Evolutionary conservation across 1,140 invertebrate species (phyloP).

Genomic region (Fopius arisanus): DNA sequence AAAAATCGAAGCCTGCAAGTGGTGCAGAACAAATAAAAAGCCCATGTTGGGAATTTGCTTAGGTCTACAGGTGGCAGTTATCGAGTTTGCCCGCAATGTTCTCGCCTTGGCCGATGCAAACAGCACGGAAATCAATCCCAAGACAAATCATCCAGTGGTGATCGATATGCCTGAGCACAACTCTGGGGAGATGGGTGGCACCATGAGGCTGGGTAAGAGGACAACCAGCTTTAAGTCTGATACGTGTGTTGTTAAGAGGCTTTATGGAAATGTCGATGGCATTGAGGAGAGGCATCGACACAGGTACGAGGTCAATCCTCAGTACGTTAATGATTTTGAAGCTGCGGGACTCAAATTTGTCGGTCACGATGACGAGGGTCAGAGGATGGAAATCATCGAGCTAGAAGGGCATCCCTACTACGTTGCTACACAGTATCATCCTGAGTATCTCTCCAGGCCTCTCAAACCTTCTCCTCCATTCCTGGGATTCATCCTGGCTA

Average conservation of each 20-base stretch:
- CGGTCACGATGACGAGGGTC: conserved; percentile 75
- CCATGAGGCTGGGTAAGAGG: conserved; percentile 95
- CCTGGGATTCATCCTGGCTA: conserved; percentile 90
- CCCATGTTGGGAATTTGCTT: conserved; percentile 97
- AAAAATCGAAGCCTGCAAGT: conserved; percentile 92
- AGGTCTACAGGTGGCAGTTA: conserved; percentile 95
- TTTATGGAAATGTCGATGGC: conserved; percentile 83
- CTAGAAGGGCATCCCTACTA: conserved; percentile 87
- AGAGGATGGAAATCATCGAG: conserved; percentile 87
- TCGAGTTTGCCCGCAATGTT: conserved; percentile 95
- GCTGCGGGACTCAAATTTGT: conserved; percentile 89
- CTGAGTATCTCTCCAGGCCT: conserved; percentile 95
- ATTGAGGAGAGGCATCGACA: conserved; percentile 98
- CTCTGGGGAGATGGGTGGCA: conserved; percentile 91
- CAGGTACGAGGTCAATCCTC: conserved; percentile 94
- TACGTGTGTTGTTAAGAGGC: conserved; percentile 71
- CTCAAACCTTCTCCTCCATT: conserved; percentile 95
- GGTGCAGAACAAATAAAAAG: conserved; percentile 88
- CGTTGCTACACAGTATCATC: conserved; percentile 96
- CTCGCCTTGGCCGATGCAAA: conserved; percentile 81
- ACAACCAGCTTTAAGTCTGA: conserved; percentile 79
- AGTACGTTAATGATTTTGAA: conserved; percentile 82
- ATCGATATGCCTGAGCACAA: conserved; percentile 99
- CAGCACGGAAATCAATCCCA: conserved; percentile 84
- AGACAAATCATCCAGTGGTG: conserved; percentile 81